Percentiles rank a stretch among this genome's conserved stretches.
Conservation (phyloP, 2,797 vertebrate species). For the Lacerta bilineata region DNA sequence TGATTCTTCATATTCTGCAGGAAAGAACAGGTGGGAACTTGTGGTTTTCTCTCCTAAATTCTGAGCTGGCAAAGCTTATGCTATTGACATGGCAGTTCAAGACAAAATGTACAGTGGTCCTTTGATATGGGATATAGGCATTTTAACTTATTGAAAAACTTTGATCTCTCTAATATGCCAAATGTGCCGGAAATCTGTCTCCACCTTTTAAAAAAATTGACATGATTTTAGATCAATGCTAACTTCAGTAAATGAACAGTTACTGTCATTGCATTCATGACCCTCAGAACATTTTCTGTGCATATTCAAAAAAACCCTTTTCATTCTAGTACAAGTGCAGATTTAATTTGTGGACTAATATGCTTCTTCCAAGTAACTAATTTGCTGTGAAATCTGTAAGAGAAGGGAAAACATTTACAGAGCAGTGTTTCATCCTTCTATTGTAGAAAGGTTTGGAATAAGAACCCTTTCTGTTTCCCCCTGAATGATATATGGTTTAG, state of each 20-base stretch:
- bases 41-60: neutral
- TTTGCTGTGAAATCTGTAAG: neutral
- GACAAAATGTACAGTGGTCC: neutral
- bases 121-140: neutral
- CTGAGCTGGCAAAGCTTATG: too few species aligned
- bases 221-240: neutral
- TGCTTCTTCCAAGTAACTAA: neutral
- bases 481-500: constrained; percentile 58
- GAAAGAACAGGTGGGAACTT: neutral
- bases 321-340: neutral
- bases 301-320: neutral
- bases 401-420: neutral
- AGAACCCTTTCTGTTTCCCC: constrained; percentile 41
- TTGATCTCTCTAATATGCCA: neutral
- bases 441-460: constrained; percentile 45
- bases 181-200: neutral
- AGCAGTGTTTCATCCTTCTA: neutral
- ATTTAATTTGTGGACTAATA: neutral
- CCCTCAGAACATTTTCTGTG: neutral
- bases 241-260: neutral
- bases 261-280: neutral
- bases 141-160: neutral
- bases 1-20: neutral
- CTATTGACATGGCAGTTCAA: neutral
- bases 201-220: neutral